Evolutionary conservation across 2,888 invertebrate genomes (phyloP), one percentile per base, ranked within the genome.

Genomic region (Xestia c-nigrum): DNA sequence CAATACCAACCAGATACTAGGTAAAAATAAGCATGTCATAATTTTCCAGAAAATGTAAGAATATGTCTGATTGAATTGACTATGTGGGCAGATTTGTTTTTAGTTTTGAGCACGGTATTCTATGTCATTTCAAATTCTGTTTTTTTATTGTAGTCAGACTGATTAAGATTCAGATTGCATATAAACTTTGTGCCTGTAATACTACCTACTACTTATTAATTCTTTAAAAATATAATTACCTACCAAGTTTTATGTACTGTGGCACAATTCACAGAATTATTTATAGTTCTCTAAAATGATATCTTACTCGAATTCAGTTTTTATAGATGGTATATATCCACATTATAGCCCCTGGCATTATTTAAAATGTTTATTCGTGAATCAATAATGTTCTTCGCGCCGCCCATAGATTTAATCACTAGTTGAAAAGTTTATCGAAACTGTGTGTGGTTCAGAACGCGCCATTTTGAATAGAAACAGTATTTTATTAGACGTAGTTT

Each of bases 321-420:
- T 84, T 84, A 83, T 84, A 24, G 69, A 38, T 43, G 52, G 38
- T 75, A 14, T 75, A 67, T 84, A 80, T 67, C 69, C 40, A 72
- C n/a, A 59, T 70, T 67, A 50, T 57, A 38, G 83, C 83, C 75
- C n/a, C 47, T 7, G 52, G 83, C 85, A n/a, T 67, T 55, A 63
- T 74, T 66, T 63, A 70, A 76, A 76, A 83, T 72, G 82, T 74
- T 81, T 85, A 70, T 74, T 76, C 80, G 77, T 80, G 76, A 80
- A 80, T 83, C 84, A 86, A 85, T 84, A 78, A 85, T 19, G 63
- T 69, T 72, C 65, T 50, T 52, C 31, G 82, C 21, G 19, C 82
- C 85, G 83, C 83, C 83, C 85, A 74, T 66, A 63, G 61, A 86
- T 80, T 46, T 72, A 74, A 75, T 68, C 67, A 75, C 72, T 63